Evolutionary conservation across 1,140 invertebrate species (phyloP).

Genomic region (Copidosoma floridanum): DNA sequence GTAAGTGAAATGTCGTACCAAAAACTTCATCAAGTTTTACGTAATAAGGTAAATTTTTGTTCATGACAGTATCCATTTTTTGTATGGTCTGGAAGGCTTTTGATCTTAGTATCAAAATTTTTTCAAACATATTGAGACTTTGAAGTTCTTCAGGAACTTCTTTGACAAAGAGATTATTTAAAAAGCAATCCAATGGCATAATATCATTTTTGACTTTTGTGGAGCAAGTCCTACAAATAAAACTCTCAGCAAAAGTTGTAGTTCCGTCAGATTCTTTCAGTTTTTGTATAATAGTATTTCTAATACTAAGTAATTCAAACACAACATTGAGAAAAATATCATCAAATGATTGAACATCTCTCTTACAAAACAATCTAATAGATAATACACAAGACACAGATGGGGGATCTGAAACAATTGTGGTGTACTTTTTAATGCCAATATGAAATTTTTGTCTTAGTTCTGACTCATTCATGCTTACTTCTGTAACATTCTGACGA

Average conservation of each 20-base stretch:
- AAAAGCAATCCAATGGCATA: too few relatives aligned
- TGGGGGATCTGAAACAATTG: not conserved
- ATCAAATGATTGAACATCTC: not conserved
- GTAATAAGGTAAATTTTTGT: constrained; percentile 37
- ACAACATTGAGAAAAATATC: too few relatives aligned
- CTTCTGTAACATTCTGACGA: not conserved
- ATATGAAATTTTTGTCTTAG: not conserved
- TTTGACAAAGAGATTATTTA: constrained; percentile 20
- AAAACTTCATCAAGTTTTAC: constrained; percentile 34
- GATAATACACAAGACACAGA: constrained; percentile 11
- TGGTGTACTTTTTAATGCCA: not conserved
- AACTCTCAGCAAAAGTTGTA: not conserved
- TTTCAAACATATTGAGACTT: constrained; percentile 34
- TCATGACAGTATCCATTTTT: constrained; percentile 31
- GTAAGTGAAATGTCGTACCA: constrained; percentile 42
- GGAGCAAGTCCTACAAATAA: constrained; percentile 26
- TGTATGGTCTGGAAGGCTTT: constrained; percentile 43
- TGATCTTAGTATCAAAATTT: constrained; percentile 39
- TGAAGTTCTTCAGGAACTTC: constrained; percentile 20
- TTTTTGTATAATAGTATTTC: constrained; percentile 19
- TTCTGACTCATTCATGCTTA: not conserved
- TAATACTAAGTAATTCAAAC: not conserved
- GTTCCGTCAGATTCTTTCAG: constrained; percentile 5
- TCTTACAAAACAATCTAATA: not conserved
- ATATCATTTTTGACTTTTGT: constrained; percentile 1